Conservation (phyloP, 1,140 invertebrate species). For the Pissodes strobi region DNA sequence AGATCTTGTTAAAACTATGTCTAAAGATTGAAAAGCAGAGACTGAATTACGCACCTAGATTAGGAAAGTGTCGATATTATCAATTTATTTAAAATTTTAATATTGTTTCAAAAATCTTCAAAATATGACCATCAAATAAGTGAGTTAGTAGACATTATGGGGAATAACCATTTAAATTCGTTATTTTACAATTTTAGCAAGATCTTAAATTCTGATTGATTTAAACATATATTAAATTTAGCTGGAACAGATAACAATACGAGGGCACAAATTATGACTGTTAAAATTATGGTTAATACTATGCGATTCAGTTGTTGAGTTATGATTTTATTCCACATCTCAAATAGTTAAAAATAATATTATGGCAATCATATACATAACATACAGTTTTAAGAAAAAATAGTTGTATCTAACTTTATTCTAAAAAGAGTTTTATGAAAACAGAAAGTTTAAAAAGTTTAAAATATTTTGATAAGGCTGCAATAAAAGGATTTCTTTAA, state of each 20-base stretch:
- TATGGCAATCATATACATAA: constrained; percentile 50
- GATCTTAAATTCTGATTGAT: too few relatives aligned
- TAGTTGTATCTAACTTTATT: constrained; percentile 12
- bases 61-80: too few relatives aligned
- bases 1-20: neutral
- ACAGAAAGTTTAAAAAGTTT: constrained; percentile 29
- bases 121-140: too few relatives aligned
- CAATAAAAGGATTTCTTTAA: constrained; percentile 46
- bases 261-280: constrained; percentile 49
- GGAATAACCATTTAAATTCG: too few relatives aligned
- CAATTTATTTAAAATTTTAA: too few relatives aligned
- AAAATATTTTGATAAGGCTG: constrained; percentile 56
- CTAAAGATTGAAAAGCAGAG: neutral
- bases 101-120: too few relatives aligned
- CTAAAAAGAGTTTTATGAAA: constrained; percentile 43
- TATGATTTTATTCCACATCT: too few relatives aligned
- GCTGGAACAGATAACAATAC: constrained; percentile 39
- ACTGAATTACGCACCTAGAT: neutral
- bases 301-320: too few relatives aligned
- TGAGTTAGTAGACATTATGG: too few relatives aligned
- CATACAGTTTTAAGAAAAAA: constrained; percentile 50
- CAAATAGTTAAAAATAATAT: constrained; percentile 9
- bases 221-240: too few relatives aligned
- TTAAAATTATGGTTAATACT: too few relatives aligned
- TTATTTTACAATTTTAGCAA: too few relatives aligned